A percentile compares a stretch with the other conserved stretches of the same genome.
These are phyloP conservation scores for Oreochromis niloticus DNA, from an alignment of 2,113 vertebrate genomes.

Conservation along the genomic window DNA sequence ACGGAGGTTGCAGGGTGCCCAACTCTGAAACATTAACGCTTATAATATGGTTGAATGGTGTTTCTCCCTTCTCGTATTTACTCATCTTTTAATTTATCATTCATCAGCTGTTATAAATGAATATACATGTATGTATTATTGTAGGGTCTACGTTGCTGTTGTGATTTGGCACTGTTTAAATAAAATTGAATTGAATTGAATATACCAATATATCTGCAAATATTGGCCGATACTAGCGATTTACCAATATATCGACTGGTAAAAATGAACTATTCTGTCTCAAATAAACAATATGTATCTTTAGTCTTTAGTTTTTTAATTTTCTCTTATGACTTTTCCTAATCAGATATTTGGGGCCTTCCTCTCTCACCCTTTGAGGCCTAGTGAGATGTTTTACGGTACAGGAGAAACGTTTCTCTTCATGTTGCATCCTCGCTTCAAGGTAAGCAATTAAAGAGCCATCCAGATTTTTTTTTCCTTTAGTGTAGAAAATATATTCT, in stretches of 20 bases:
- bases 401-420: constrained; percentile 79
- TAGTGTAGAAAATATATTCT: neutral
- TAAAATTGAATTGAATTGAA: neutral
- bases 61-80: neutral
- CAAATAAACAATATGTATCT: neutral
- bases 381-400: constrained; percentile 73
- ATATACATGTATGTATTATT: neutral
- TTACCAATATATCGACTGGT: neutral
- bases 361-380: constrained; percentile 72
- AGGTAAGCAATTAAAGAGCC: constrained; percentile 47
- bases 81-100: neutral
- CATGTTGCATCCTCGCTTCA: constrained; percentile 74
- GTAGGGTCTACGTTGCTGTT: neutral
- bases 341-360: constrained; percentile 74
- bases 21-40: neutral
- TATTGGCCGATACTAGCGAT: rapidly evolving
- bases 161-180: neutral
- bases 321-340: neutral
- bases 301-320: neutral
- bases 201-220: neutral
- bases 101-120: neutral
- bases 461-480: neutral
- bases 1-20: neutral
- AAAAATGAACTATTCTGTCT: neutral
- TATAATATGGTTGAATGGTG: neutral